Percentiles rank a stretch among this genome's conserved stretches.
phyloP scores from a whole-genome alignment of 2,888 invertebrate genomes.

The Chrysomela aeneicollis region DNA sequence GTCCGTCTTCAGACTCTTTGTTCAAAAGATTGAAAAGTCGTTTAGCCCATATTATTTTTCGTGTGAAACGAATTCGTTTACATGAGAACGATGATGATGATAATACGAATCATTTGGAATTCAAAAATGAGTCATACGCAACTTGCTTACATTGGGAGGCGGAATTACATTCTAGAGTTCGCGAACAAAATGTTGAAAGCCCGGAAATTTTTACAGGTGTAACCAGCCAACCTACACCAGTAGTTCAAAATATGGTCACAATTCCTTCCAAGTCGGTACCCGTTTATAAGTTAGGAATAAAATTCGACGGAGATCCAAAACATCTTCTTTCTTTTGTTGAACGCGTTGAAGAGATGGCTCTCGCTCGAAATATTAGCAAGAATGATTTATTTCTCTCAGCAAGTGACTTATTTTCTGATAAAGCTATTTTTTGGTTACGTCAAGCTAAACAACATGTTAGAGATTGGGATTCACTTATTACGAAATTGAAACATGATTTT shows the following conservation, averaged over 20 bases:
- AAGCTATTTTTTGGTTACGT: slow-evolving; percentile 20
- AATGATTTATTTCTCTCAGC: slow-evolving; percentile 16
- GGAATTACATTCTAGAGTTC: slow-evolving; percentile 5
- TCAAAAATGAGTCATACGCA: slow-evolving; percentile 23
- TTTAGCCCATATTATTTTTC: slow-evolving; percentile 14
- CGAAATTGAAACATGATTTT: slow-evolving; percentile 23
- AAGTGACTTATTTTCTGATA: slow-evolving; percentile 22
- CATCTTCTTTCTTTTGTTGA: slow-evolving; percentile 22
- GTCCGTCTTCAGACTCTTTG: slow-evolving; percentile 15
- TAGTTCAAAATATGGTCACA: background rate
- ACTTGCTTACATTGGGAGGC: slow-evolving; percentile 19
- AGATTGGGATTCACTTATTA: slow-evolving; percentile 19
- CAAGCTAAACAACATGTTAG: slow-evolving; percentile 15
- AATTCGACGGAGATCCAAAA: slow-evolving; percentile 23
- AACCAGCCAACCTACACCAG: background rate
- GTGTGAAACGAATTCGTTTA: slow-evolving; percentile 14
- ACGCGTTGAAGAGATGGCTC: slow-evolving; percentile 18
- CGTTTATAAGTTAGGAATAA: slow-evolving; percentile 20
- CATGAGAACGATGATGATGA: background rate
- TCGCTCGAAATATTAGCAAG: slow-evolving; percentile 11
- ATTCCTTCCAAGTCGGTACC: slow-evolving; percentile 12
- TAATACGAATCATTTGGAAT: background rate
- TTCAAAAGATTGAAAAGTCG: slow-evolving; percentile 11
- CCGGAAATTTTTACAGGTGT: background rate
- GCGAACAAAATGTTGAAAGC: background rate